Conservation (phyloP, 2,113 vertebrate species). For the Apodemus sylvaticus region DNA sequence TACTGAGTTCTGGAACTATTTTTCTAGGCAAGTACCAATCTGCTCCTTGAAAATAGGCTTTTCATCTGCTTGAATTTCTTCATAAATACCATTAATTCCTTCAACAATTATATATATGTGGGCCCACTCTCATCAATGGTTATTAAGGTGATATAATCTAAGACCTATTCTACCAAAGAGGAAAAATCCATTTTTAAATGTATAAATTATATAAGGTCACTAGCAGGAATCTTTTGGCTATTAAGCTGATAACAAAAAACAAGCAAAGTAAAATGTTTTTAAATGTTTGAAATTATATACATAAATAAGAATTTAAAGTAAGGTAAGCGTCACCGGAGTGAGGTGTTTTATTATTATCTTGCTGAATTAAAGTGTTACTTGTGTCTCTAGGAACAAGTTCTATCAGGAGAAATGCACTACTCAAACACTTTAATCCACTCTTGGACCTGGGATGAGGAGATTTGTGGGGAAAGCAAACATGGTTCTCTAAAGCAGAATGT, state of each 20-base stretch:
- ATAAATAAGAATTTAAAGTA: neutral
- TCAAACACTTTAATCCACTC: neutral
- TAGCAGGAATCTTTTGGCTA: neutral
- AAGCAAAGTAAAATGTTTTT: neutral
- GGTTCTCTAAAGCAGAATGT: neutral
- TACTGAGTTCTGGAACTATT: neutral
- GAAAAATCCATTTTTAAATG: neutral
- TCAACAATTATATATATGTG: no score
- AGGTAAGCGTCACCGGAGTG: neutral
- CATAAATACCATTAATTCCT: neutral
- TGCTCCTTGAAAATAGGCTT: neutral
- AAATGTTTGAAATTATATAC: neutral
- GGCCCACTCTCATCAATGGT: neutral
- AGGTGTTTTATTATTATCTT: neutral
- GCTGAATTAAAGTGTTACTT: neutral
- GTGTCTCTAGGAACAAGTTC: neutral
- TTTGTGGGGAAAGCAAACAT: neutral
- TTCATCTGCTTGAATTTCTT: neutral
- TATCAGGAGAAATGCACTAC: neutral
- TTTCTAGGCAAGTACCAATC: neutral
- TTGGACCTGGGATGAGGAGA: neutral
- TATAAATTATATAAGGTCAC: neutral
- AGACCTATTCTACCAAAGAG: neutral
- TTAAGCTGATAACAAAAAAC: neutral
- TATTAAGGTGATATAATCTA: neutral